Base-by-base conservation (phyloP, 2,888 invertebrate species). In the Galeruca laticollis region DNA sequence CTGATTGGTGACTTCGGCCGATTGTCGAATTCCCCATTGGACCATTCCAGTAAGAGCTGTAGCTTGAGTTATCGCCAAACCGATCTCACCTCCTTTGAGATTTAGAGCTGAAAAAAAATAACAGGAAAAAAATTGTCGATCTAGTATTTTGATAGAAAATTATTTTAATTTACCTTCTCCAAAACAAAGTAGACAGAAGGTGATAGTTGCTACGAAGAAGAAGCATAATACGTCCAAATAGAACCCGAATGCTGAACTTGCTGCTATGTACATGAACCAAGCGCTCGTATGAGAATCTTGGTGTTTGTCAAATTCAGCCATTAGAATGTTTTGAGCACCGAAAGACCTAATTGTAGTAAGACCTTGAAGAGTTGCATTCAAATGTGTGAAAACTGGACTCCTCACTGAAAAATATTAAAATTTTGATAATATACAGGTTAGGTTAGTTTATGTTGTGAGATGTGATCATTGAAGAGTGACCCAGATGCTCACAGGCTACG, bases 351-450 rank as follows among this genome's bases (percentile, higher is more conserved):
- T 93, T 0, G 95, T 94, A 0, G 93, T 90, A 21, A 96, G 84
- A 0, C 96, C 96, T 76, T 92, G 90, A 2, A 96, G 87, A 0
- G 93, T 92, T 9, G 94, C 92, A 80, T 91, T 93, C 43, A 96
- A 86, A 82, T 95, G 95, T 0, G 93, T 90, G 82, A 94, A 95
- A 0, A 96, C 92, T 0, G 96, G 96, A 80, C 94, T 94, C 67
- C 94, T 89, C 76, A 93, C 95, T 95, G 86, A 63, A 82, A 74
- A 60, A 56, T 78, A 65, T 62, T 69, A 31, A n/a, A 37, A 59
- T 18, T 51, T 40, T 9, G 57, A 37, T 35, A 37, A 9, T 37
- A 37, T n/a, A 13, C 13, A 15, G 2, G n/a, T 59, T 21, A 64
- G 4, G 9, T 62, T 47, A 18, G 11, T 0, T 49, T 10, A n/a